Evolutionary conservation across 2,797 vertebrate species (phyloP).

Genomic region (Premnoplex brunnescens): DNA sequence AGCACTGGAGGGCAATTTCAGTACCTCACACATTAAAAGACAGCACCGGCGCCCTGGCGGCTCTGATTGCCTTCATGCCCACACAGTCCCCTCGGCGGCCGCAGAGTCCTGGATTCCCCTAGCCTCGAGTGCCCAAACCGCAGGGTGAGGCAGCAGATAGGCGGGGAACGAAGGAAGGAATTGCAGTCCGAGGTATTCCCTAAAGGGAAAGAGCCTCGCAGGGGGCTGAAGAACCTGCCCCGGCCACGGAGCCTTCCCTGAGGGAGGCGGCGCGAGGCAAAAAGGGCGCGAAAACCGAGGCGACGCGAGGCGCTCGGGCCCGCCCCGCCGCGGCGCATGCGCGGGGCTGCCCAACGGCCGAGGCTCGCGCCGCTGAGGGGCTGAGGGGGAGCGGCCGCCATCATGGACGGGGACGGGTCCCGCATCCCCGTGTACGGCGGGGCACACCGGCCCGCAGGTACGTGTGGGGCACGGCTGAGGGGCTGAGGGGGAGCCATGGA

Average conservation of each 20-base stretch:
- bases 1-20: accelerated
- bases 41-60: background rate
- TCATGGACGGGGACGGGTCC: accelerated
- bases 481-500: no score
- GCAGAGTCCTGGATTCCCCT: no score
- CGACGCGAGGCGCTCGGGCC: background rate
- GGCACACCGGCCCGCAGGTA: background rate
- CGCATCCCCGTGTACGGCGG: background rate
- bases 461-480: background rate
- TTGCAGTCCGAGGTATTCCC: no score
- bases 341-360: background rate
- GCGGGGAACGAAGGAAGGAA: background rate
- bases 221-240: background rate
- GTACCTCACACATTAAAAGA: accelerated
- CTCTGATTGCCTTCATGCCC: background rate
- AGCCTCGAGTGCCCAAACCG: accelerated
- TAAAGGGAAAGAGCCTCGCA: background rate
- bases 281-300: background rate
- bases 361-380: background rate
- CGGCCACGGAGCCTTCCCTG: background rate
- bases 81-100: background rate
- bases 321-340: background rate
- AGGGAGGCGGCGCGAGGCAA: background rate
- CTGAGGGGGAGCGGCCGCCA: background rate
- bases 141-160: background rate